Evolutionary conservation across 1,140 invertebrate genomes (phyloP).

Genomic region (Ceratina australensis): DNA sequence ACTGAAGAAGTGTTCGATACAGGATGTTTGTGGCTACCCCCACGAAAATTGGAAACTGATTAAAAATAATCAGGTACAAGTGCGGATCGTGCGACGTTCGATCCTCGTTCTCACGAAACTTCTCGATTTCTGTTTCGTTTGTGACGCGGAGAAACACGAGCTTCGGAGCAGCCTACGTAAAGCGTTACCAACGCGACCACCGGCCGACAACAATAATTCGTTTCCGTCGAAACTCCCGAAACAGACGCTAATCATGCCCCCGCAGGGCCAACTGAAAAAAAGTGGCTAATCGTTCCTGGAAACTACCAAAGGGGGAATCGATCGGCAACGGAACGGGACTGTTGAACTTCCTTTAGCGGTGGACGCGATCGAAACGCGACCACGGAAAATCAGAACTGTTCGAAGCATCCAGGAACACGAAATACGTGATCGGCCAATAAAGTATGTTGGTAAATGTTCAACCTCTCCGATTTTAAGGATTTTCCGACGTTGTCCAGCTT

Average conservation of each 20-base stretch:
- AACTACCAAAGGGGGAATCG: conserved; percentile 56
- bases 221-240: conserved; percentile 63
- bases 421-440: background rate
- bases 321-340: conserved; percentile 44
- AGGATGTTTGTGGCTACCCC: conserved; percentile 54
- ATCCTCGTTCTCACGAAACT: conserved; percentile 15
- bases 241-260: conserved; percentile 61
- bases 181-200: conserved; percentile 71
- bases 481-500: too few species aligned
- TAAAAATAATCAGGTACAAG: background rate
- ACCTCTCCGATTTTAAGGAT: too few species aligned
- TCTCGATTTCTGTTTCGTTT: conserved; percentile 22
- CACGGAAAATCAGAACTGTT: background rate
- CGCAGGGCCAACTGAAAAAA: conserved; percentile 49
- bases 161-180: conserved; percentile 1
- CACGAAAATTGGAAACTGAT: conserved; percentile 43
- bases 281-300: conserved; percentile 57
- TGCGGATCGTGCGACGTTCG: background rate
- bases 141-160: conserved; percentile 33
- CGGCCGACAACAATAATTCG: conserved; percentile 64
- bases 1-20: too few species aligned
- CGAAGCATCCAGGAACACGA: background rate
- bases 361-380: conserved; percentile 13
- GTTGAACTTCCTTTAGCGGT: conserved; percentile 34
- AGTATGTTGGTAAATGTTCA: background rate